Evolutionary conservation across 92 coral and sea anemone species (phyloP), one percentile per base, ranked within the genome.

Genomic region (Epizoanthus ramosus): DNA sequence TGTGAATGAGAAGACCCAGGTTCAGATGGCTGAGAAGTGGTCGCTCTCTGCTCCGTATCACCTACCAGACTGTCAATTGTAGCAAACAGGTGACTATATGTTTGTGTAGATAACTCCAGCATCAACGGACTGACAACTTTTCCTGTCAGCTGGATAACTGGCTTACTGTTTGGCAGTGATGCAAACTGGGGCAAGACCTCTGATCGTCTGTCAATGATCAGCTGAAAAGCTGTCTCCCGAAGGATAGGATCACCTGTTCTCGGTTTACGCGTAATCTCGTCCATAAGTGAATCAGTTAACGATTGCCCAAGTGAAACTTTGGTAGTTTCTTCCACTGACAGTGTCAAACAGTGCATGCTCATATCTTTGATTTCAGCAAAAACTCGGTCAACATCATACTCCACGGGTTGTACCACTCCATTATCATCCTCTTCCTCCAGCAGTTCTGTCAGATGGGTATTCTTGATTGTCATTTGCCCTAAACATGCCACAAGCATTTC

Each of bases 401-500:
- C 89, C 57, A 83, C 75, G 16, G 81, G 71, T 5, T 82, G 67
- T 14, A 72, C 58, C 14, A 72, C 71, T 28, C 81, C 89, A 3
- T 88, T 86, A 18, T 84, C 90, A 64, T 79, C 82, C 13, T 68
- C 72, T 39, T 72, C 90, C 66, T 90, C 93, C 25, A 86, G 41
- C 6, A 66, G 57, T 73, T 94, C 90, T 60, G 93, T 80, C 89
- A 96, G 85, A 80, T 96, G 99, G 0, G 98, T 93, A 76, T 96
- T 96, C 73, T 91, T 82, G 33, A 96, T 74, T 0, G 91, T 91
- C 47, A 96, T 92, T 61, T 93, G 86, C 8, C 99, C 99, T 35
- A 96, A 68, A 52, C 90, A 91, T 35, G 99, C 98, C 63, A 96
- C 98, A 71, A 96, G 93, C 58, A 92, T 84, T 61, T 94, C 99